Evolutionary conservation across 1,140 invertebrate species (phyloP).

Genomic region (Maniola jurtina): DNA sequence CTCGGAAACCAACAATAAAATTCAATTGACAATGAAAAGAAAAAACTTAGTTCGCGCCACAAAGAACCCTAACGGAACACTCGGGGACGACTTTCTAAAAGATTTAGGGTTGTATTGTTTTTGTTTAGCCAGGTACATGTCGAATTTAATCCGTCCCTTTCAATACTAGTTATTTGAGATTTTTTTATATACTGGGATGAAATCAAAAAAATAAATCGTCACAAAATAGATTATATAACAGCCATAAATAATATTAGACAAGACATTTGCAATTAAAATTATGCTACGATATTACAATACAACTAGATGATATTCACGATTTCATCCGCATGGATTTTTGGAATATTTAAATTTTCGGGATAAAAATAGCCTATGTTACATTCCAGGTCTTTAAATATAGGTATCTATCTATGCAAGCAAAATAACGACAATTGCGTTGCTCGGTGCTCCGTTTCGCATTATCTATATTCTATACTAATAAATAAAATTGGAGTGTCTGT

Average conservation of each 20-base stretch:
- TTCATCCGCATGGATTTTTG: too few relatives aligned
- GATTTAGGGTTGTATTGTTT: conserved; percentile 67
- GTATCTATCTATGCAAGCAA: too few relatives aligned
- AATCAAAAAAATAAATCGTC: background rate
- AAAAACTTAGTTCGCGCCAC: conserved; percentile 59
- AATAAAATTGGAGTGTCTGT: too few relatives aligned
- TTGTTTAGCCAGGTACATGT: conserved; percentile 44
- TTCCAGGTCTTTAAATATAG: too few relatives aligned
- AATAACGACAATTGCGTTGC: too few relatives aligned
- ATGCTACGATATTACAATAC: too few relatives aligned
- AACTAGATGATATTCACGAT: too few relatives aligned
- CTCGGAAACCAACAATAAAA: conserved; percentile 76
- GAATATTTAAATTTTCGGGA: too few relatives aligned
- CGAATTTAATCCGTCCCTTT: conserved; percentile 50
- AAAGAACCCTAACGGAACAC: conserved; percentile 63
- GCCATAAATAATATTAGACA: background rate
- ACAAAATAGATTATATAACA: background rate
- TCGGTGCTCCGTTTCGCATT: too few relatives aligned
- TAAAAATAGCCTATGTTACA: too few relatives aligned
- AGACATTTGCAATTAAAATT: background rate
- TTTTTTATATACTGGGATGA: background rate
- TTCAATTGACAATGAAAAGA: conserved; percentile 75
- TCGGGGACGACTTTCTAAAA: conserved; percentile 61
- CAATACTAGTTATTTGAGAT: background rate
- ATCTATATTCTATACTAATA: too few relatives aligned